These are phyloP conservation scores for Cirrhinus molitorella DNA, from an alignment of 2,797 vertebrate genomes.

Conservation along the genomic window DNA sequence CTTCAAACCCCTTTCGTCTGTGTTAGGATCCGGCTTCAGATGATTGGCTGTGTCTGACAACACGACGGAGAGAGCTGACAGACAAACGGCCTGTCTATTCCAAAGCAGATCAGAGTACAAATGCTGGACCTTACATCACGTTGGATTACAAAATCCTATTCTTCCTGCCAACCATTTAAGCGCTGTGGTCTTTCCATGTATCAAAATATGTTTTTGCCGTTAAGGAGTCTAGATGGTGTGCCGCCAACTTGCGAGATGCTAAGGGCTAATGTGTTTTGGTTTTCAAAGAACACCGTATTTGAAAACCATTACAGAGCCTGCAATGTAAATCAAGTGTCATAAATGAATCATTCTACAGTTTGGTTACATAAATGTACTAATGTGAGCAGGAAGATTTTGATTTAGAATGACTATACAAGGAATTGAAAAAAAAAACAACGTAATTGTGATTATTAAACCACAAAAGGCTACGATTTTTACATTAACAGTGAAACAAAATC, in stretches of 20 bases:
- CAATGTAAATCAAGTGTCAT: slow-evolving; percentile 59
- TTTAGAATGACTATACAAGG: background rate
- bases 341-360: slow-evolving; percentile 68
- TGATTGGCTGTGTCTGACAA: slow-evolving; percentile 45
- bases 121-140: slow-evolving; percentile 59
- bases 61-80: slow-evolving; percentile 33
- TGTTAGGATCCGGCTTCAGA: slow-evolving; percentile 42
- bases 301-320: slow-evolving; percentile 56
- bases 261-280: slow-evolving; percentile 62
- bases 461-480: background rate
- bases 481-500: background rate
- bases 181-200: slow-evolving; percentile 44
- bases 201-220: slow-evolving; percentile 70
- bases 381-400: slow-evolving; percentile 14
- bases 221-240: slow-evolving; percentile 62
- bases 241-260: slow-evolving; percentile 63
- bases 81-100: slow-evolving; percentile 57
- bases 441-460: background rate
- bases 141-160: slow-evolving; percentile 47
- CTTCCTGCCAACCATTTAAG: slow-evolving; percentile 52
- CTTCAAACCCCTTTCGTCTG: slow-evolving; percentile 27
- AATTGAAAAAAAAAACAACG: background rate
- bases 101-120: slow-evolving; percentile 45
- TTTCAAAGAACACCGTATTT: slow-evolving; percentile 71
- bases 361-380: slow-evolving; percentile 32